Evolutionary conservation across 2,888 invertebrate species (phyloP), one percentile per base, ranked within the genome.

Genomic region (Ormyrus thymus): DNA sequence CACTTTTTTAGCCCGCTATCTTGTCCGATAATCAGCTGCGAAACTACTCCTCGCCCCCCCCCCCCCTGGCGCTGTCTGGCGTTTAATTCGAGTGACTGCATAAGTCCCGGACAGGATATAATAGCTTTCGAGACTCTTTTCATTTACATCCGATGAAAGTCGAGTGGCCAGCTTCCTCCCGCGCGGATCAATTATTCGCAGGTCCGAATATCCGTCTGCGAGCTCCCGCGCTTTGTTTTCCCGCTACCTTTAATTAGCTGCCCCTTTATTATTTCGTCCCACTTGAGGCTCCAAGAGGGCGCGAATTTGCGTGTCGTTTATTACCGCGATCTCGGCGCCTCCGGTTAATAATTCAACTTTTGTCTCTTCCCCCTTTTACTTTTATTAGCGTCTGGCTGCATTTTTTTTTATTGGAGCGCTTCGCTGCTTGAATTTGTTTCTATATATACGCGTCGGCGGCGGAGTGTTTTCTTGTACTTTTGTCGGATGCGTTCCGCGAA

Each of bases 281-380:
- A 59, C 70, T 74, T 50, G 55, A 74, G 74, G 59, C 78, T 66
- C 46, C 70, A 66, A 61, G 78, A 73, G 71, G 72, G 72, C 56
- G 78, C 64, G 62, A 75, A 79, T 79, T 79, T 79, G 74, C 66
- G 64, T 65, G 56, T 62, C 76, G 76, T 79, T 79, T 79, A 79
- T 76, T 75, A 70, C 58, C 62, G 53, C 61, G 69, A 78, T 61
- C 45, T 13, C n/a, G n/a, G 50, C 46, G 8, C 55, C 69, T 50
- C 15, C 7, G n/a, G 69, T 76, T 69, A 69, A 76, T 76, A 76
- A 76, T 76, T 76, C 76, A 69, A 76, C 43, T 69, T 70, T 58
- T 29, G 59, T 68, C 29, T 51, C 50, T 13, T 55, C 45, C 13
- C 5, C 13, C 43, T 72, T 66, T 50, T 74, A 51, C 15, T 65